These are phyloP conservation scores for Tachysurus vachellii DNA, from an alignment of 2,113 vertebrate genomes.

Conservation along the genomic window DNA sequence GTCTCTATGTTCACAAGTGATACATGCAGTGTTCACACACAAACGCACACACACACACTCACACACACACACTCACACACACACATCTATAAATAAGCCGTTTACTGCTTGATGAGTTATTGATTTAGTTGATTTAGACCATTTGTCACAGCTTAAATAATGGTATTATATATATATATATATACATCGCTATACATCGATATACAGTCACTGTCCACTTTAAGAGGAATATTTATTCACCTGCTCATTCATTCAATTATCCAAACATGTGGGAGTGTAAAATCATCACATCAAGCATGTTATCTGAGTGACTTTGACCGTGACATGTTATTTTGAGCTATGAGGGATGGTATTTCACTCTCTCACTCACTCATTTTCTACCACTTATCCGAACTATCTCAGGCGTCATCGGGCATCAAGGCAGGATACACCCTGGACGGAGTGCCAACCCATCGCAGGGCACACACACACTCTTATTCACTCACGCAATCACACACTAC, in stretches of 20 bases:
- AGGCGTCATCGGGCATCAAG: too few species aligned
- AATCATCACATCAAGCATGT: not conserved
- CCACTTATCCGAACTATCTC: too few species aligned
- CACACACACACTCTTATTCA: too few species aligned
- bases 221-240: not conserved
- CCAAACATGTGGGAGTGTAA: not conserved
- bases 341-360: not conserved
- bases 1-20: not conserved
- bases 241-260: not conserved
- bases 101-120: not conserved
- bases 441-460: too few species aligned
- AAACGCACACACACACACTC: too few species aligned
- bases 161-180: not conserved
- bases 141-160: not conserved
- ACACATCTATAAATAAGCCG: not conserved
- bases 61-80: too few species aligned
- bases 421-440: too few species aligned
- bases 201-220: not conserved
- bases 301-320: not conserved
- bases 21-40: not conserved
- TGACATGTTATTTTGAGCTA: not conserved
- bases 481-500: too few species aligned
- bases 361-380: too few species aligned
- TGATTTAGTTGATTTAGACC: not conserved
- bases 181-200: not conserved